phyloP scores from a whole-genome alignment of 2,888 invertebrate species.

The Pollenia angustigena region DNA sequence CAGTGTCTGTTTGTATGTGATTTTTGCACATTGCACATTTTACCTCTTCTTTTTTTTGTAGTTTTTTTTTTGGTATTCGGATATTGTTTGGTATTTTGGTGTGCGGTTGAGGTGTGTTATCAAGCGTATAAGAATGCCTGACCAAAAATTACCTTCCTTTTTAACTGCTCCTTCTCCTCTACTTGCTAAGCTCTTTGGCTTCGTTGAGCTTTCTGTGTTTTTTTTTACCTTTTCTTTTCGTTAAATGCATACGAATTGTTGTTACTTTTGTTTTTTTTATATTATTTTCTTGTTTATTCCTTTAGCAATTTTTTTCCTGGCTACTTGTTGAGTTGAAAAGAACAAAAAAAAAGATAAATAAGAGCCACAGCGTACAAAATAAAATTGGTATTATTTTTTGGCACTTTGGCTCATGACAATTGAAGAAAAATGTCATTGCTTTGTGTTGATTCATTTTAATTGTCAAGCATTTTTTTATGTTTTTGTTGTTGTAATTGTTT shows the following conservation, averaged over 20 bases:
- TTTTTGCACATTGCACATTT: slow-evolving; percentile 71
- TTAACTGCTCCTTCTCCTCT: slow-evolving; percentile 25
- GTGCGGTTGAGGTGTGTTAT: slow-evolving; percentile 77
- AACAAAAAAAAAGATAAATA: slow-evolving; percentile 57
- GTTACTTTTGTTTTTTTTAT: slow-evolving; percentile 39
- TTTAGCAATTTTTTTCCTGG: slow-evolving; percentile 51
- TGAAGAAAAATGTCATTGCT: slow-evolving; percentile 65
- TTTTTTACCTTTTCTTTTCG: slow-evolving; percentile 19
- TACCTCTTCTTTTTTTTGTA: slow-evolving; percentile 35
- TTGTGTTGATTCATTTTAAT: slow-evolving; percentile 66
- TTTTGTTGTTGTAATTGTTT: slow-evolving; percentile 2
- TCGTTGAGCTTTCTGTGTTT: slow-evolving; percentile 12
- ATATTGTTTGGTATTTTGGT: slow-evolving; percentile 75
- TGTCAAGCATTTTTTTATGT: slow-evolving; percentile 32
- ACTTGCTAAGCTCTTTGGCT: not conserved
- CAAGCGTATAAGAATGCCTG: slow-evolving; percentile 78
- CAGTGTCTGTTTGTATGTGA: slow-evolving; percentile 45
- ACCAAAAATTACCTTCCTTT: slow-evolving; percentile 76
- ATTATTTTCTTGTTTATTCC: slow-evolving; percentile 50
- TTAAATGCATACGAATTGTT: slow-evolving; percentile 48
- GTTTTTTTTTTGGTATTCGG: slow-evolving; percentile 64
- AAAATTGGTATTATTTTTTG: slow-evolving; percentile 69
- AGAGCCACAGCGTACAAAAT: slow-evolving; percentile 35
- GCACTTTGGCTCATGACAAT: slow-evolving; percentile 63
- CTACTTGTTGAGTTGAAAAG: slow-evolving; percentile 57